Conservation (phyloP, 2,888 invertebrate genomes). For the Drosophila infuscata region DNA sequence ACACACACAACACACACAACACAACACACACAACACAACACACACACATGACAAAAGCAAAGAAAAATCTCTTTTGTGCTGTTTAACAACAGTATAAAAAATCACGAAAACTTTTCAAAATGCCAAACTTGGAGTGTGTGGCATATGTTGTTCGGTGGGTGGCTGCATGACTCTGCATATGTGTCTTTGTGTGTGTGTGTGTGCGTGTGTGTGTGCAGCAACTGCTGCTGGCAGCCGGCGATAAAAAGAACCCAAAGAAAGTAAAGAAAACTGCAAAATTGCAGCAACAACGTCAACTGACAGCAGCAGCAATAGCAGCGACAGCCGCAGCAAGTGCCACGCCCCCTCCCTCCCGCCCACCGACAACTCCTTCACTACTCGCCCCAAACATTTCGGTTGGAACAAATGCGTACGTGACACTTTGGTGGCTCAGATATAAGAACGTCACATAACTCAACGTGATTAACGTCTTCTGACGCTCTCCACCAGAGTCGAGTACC, state of each 20-base stretch:
- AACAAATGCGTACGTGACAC: constrained; percentile 83
- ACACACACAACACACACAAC: neutral
- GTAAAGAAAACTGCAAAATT: constrained; percentile 73
- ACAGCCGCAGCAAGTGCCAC: constrained; percentile 19
- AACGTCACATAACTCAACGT: constrained; percentile 85
- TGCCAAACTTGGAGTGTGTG: constrained; percentile 61
- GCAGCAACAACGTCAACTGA: constrained; percentile 60
- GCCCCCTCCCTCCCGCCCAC: neutral
- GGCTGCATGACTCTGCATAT: neutral
- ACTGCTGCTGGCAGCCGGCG: constrained; percentile 50
- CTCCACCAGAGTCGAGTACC: constrained; percentile 32
- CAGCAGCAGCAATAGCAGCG: constrained; percentile 36
- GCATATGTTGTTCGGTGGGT: constrained; percentile 59
- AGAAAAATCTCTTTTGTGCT: constrained; percentile 75
- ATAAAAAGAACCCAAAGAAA: constrained; percentile 63
- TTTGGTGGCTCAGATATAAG: constrained; percentile 83
- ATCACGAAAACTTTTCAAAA: constrained; percentile 70
- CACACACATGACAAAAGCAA: constrained; percentile 61
- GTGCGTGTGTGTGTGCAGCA: constrained; percentile 16
- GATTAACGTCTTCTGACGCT: constrained; percentile 84
- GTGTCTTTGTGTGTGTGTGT: constrained; percentile 12
- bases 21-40: too few relatives aligned
- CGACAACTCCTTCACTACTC: constrained; percentile 18
- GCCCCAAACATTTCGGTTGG: constrained; percentile 52
- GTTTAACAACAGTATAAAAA: constrained; percentile 64